Conservation (phyloP, 2,113 vertebrate genomes). For the Oceanodroma tethys region DNA sequence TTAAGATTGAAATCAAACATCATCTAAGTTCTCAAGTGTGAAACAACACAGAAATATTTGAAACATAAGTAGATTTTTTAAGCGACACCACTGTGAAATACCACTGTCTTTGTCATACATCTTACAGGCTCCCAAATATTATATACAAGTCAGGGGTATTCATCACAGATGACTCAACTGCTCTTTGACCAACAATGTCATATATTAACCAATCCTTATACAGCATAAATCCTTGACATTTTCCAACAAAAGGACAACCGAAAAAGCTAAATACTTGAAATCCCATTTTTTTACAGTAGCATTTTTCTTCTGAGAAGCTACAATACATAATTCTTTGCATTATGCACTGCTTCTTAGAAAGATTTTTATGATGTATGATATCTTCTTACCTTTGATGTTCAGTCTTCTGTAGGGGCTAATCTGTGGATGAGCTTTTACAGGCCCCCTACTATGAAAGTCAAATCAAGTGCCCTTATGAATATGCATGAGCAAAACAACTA, state of each 20-base stretch:
- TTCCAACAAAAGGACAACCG: neutral
- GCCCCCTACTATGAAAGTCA: conserved; percentile 61
- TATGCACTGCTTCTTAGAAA: neutral
- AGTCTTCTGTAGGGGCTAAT: conserved; percentile 59
- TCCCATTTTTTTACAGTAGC: neutral
- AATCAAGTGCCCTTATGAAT: conserved; percentile 75
- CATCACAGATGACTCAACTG: neutral
- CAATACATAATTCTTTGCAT: neutral
- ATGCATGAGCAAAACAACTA: conserved; percentile 68
- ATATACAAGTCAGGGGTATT: neutral
- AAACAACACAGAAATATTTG: neutral
- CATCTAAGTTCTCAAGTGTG: neutral
- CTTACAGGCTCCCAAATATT: neutral
- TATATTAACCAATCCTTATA: neutral
- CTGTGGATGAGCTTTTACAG: conserved; percentile 67
- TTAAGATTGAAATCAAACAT: neutral
- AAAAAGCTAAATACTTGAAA: neutral
- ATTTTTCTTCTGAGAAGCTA: neutral
- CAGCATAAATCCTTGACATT: neutral
- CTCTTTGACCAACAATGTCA: neutral
- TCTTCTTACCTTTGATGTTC: conserved; percentile 61
- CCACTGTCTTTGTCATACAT: neutral
- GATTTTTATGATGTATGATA: neutral
- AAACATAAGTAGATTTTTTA: neutral
- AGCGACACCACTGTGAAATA: neutral